phyloP scores from a whole-genome alignment of 2,888 invertebrate species.

The Morinoia aosen region DNA sequence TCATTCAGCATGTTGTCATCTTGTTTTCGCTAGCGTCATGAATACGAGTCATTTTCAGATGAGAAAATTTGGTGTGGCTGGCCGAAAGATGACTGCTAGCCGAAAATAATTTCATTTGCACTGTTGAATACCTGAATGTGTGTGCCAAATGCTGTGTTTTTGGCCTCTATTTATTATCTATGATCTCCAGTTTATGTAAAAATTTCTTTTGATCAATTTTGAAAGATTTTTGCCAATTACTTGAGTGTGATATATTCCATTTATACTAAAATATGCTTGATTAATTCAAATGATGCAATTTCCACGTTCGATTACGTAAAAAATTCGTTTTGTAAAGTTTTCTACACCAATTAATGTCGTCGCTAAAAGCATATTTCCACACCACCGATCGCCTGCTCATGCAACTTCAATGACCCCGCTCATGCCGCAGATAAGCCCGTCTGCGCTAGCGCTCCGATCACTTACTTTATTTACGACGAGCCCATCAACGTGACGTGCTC shows the following conservation, averaged over 20 bases:
- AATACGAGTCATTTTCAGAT: not conserved
- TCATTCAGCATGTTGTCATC: not conserved
- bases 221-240: no score
- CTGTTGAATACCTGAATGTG: not conserved
- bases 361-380: no score
- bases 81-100: not conserved
- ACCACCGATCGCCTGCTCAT: not conserved
- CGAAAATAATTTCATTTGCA: not conserved
- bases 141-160: not conserved
- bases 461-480: conserved; percentile 67
- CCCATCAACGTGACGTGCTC: conserved; percentile 67
- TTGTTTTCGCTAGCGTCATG: not conserved
- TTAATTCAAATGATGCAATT: no score
- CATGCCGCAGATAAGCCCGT: conserved; percentile 61
- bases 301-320: no score
- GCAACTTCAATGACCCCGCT: not conserved
- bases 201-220: no score
- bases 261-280: no score
- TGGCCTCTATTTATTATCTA: no score
- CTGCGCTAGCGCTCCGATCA: conserved; percentile 64
- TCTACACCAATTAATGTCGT: not conserved
- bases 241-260: no score
- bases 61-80: not conserved
- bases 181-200: no score
- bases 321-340: not conserved